Evolutionary conservation across 2,113 vertebrate species (phyloP).

Genomic region (Microcebus griseorufus): DNA sequence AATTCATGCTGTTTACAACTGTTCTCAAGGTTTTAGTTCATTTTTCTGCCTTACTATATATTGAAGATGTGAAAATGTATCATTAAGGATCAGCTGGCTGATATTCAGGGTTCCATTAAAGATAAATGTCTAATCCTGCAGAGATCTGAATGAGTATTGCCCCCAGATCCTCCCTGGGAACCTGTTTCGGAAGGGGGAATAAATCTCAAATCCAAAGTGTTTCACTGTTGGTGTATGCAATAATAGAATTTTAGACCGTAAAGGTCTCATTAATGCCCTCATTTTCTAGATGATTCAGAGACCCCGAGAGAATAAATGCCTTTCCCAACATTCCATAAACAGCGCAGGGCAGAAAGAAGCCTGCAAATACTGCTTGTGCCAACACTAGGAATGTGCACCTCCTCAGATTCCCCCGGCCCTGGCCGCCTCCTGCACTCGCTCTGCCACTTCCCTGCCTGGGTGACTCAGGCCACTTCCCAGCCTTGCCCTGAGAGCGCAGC

Average conservation of each 20-base stretch:
- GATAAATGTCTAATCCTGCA: background rate
- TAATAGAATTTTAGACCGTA: background rate
- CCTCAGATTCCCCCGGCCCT: background rate
- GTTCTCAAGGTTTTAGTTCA: background rate
- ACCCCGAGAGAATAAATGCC: background rate
- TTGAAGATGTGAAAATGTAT: background rate
- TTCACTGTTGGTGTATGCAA: background rate
- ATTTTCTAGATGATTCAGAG: background rate
- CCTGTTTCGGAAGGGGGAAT: background rate
- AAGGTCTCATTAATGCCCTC: background rate
- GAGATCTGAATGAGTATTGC: background rate
- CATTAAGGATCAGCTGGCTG: background rate
- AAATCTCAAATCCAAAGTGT: background rate
- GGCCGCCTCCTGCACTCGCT: background rate
- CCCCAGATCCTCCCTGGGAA: background rate
- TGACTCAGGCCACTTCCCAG: background rate
- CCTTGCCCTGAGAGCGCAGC: background rate
- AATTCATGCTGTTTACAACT: background rate
- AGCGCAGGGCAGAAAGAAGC: background rate
- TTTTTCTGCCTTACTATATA: background rate
- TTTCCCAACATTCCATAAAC: background rate
- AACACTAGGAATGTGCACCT: background rate
- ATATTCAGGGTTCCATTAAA: background rate
- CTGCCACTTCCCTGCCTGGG: background rate
- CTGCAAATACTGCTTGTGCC: background rate